phyloP scores from a whole-genome alignment of 2,888 invertebrate species.

The Pollenia labialis region DNA sequence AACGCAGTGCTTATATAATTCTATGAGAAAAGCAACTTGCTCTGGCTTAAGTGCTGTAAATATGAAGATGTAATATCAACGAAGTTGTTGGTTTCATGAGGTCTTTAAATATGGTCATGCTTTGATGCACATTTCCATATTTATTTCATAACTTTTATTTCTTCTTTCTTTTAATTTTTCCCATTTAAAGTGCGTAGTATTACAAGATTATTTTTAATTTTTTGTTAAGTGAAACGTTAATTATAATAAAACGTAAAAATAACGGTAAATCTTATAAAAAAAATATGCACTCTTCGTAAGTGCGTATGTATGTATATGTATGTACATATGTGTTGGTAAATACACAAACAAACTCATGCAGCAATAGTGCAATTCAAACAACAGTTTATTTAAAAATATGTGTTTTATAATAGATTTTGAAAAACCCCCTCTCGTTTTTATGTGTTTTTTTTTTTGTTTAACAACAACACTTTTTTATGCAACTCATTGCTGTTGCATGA shows the following conservation, averaged over 20 bases:
- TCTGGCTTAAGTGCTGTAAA: background rate
- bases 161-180: background rate
- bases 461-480: conserved; percentile 41
- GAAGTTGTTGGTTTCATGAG: conserved; percentile 14
- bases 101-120: conserved; percentile 50
- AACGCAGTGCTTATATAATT: background rate
- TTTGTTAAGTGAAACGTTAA: conserved; percentile 37
- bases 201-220: background rate
- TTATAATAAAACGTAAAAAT: conserved; percentile 63
- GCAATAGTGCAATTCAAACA: conserved; percentile 51
- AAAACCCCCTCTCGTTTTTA: conserved; percentile 19
- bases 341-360: background rate
- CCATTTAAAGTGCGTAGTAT: background rate
- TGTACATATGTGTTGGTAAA: background rate
- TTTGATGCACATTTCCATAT: conserved; percentile 48
- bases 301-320: background rate
- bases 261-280: conserved; percentile 52
- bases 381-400: conserved; percentile 52
- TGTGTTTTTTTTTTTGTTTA: conserved; percentile 30
- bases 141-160: conserved; percentile 4
- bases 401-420: conserved; percentile 21
- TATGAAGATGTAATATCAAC: background rate
- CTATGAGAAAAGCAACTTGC: background rate
- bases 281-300: background rate
- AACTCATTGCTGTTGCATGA: conserved; percentile 61